Percentiles rank a stretch among this genome's conserved stretches.
phyloP scores from a whole-genome alignment of 2,113 vertebrate species.

The Chlorodrepanis virens region DNA sequence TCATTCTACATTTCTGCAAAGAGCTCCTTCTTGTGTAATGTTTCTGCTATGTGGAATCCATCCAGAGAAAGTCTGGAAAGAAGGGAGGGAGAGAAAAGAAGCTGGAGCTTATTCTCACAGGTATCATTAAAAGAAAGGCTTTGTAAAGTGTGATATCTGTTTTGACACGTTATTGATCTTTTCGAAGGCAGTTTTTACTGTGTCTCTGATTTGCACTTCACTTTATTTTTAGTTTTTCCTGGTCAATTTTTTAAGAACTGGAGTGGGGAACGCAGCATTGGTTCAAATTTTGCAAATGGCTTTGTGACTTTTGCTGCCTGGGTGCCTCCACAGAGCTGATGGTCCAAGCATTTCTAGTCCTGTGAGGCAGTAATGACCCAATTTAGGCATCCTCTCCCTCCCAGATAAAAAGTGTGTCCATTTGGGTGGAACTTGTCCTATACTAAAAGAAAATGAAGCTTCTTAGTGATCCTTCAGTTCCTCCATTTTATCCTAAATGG shows the following conservation, averaged over 20 bases:
- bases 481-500: neutral
- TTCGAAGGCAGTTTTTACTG: neutral
- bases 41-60: conserved; percentile 48
- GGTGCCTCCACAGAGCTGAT: neutral
- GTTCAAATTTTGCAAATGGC: neutral
- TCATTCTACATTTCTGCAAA: conserved; percentile 18
- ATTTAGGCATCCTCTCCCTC: neutral
- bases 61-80: conserved; percentile 27
- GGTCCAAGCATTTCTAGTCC: neutral
- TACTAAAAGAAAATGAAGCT: neutral
- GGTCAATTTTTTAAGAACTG: neutral
- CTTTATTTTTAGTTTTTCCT: neutral
- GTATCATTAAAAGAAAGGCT: neutral
- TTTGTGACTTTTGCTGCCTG: neutral
- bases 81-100: neutral
- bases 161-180: neutral
- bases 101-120: neutral
- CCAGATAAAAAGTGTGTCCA: neutral
- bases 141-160: neutral
- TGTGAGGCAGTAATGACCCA: neutral
- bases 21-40: conserved; percentile 36
- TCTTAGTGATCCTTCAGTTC: neutral
- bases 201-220: neutral
- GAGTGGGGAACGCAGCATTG: neutral
- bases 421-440: neutral